Percentiles rank a stretch among this genome's conserved stretches.
phyloP scores from a whole-genome alignment of 2,888 invertebrate species.

The Amphimallon solstitiale region DNA sequence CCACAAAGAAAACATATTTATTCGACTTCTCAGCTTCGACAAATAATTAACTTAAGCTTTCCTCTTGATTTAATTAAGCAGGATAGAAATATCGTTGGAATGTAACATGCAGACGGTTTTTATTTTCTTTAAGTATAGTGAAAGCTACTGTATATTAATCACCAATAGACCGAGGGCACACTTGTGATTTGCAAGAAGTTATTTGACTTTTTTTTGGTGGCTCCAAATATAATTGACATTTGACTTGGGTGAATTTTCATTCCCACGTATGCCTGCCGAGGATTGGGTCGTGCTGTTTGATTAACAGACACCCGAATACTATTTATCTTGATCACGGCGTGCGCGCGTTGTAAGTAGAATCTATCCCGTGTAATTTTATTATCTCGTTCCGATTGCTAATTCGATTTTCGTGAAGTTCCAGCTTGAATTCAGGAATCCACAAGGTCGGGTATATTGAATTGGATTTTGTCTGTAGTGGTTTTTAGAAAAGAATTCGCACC shows the following conservation, averaged over 20 bases:
- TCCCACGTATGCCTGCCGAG: not conserved
- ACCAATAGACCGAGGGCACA: not conserved
- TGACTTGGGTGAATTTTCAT: conserved; percentile 12
- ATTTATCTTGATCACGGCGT: conserved; percentile 27
- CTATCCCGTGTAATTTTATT: conserved; percentile 29
- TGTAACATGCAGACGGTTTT: too few species aligned
- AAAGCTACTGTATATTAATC: not conserved
- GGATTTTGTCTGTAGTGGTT: not conserved
- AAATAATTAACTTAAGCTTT: too few species aligned
- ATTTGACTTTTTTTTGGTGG: not conserved
- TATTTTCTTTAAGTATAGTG: not conserved
- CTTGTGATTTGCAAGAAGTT: not conserved
- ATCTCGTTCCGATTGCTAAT: conserved; percentile 28
- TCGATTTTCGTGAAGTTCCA: conserved; percentile 16
- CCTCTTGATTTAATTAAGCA: too few species aligned
- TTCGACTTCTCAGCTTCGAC: too few species aligned
- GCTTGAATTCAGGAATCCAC: conserved; percentile 9
- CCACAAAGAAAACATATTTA: too few species aligned
- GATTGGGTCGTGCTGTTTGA: conserved; percentile 7
- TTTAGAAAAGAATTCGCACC: not conserved
- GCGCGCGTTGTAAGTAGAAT: conserved; percentile 22
- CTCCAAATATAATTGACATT: conserved; percentile 10
- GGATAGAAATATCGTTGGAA: too few species aligned
- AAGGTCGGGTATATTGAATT: not conserved
- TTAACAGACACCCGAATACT: conserved; percentile 24